These are phyloP conservation scores for Umimayanthus kanabou DNA, from an alignment of 92 coral and sea anemone genomes.

Conservation along the genomic window DNA sequence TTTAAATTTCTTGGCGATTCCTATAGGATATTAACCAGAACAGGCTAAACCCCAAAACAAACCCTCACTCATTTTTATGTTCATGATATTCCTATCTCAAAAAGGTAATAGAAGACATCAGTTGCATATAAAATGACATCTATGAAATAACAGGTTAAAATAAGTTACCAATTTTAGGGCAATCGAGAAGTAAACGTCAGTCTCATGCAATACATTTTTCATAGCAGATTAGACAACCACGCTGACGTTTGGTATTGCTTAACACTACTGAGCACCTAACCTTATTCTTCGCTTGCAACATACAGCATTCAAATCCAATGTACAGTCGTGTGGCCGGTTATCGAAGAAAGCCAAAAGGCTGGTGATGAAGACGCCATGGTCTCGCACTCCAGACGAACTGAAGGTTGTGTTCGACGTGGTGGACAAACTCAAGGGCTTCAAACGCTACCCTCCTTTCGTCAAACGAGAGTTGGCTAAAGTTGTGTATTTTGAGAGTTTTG, in stretches of 20 bases:
- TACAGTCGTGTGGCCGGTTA: constrained; percentile 62
- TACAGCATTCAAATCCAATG: constrained; percentile 74
- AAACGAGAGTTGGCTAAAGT: constrained; percentile 74
- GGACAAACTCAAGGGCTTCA: constrained; percentile 78
- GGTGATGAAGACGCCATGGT: constrained; percentile 66
- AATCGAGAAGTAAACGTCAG: too few relatives aligned
- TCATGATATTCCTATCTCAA: too few relatives aligned
- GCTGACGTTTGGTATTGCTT: not conserved
- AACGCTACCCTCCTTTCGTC: constrained; percentile 67
- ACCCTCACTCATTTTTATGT: too few relatives aligned
- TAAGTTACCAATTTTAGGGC: too few relatives aligned
- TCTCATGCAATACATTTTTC: too few relatives aligned
- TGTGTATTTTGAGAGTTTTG: constrained; percentile 76
- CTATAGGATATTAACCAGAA: too few relatives aligned
- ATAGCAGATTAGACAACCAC: not conserved
- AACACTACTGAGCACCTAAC: too few relatives aligned
- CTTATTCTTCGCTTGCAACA: not conserved
- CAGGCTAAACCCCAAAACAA: too few relatives aligned
- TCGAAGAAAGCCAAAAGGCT: constrained; percentile 72
- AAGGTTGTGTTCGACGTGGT: constrained; percentile 66
- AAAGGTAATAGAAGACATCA: too few relatives aligned
- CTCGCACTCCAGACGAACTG: constrained; percentile 68
- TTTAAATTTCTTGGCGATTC: too few relatives aligned
- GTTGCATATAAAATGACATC: too few relatives aligned
- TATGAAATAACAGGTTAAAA: too few relatives aligned